Evolutionary conservation across 2,113 vertebrate genomes (phyloP).

Genomic region (Cinclus mexicanus): DNA sequence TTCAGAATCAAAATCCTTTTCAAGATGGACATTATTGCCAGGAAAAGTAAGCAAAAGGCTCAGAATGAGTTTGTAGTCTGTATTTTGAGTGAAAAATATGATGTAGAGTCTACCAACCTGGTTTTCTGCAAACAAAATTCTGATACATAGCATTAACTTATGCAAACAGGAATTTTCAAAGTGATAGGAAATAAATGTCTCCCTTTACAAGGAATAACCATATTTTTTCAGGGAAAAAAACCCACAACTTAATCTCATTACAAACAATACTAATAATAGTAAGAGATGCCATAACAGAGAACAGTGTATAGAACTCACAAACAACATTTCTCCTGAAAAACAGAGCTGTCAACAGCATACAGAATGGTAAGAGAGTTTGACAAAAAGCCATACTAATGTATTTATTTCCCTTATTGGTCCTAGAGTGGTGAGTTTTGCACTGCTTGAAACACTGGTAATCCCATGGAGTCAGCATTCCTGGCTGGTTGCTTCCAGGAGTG

Average conservation of each 20-base stretch:
- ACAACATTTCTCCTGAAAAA: neutral
- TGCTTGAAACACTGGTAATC: neutral
- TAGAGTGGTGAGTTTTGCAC: neutral
- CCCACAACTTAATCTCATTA: neutral
- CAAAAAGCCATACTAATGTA: neutral
- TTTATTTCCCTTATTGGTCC: neutral
- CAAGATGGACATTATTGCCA: neutral
- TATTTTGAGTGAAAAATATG: neutral
- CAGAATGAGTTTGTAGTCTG: neutral
- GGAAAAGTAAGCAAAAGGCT: neutral
- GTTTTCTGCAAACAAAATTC: neutral
- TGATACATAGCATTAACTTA: neutral
- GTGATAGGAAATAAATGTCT: accelerated
- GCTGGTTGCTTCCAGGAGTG: neutral
- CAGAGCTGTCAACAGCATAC: neutral
- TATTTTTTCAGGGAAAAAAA: neutral
- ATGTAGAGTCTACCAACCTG: neutral
- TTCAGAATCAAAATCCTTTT: neutral
- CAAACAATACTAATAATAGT: neutral
- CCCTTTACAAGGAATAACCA: neutral
- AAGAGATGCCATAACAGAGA: neutral
- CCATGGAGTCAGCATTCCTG: neutral
- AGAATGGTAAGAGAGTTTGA: neutral
- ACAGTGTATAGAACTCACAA: neutral
- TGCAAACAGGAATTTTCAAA: neutral